Base-by-base conservation (phyloP, 2,888 invertebrate species). In the Criorhina ranunculi region DNA sequence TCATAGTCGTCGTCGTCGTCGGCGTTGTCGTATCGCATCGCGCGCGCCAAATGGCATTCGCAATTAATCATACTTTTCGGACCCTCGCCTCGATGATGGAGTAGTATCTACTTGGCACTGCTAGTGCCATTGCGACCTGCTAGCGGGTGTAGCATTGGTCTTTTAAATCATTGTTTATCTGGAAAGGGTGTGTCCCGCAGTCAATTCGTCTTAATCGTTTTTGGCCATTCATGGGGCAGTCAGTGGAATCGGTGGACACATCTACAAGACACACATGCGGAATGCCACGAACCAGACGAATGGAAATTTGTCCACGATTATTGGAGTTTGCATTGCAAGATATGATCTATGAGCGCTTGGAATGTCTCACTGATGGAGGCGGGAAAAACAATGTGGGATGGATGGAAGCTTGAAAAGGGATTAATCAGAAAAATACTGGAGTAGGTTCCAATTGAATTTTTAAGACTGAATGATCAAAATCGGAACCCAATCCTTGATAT, bases 11-110 rank as follows among this genome's bases (percentile, higher is more conserved):
- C 24, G n/a, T 35, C 49, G 46, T 70, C 46, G 70, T 24, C 24
- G 24, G 24, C 53, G 66, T 70, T 29, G 59, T 69, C 75, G 78
- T 42, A 83, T 83, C 67, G 69, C 73, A 83, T 79, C 72, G 75
- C 81, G 62, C 81, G 66, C 76, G 80, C 85, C 75, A 76, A 85
- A 80, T 85, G 85, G 70, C 75, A 80, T 19, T 70, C 57, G 80
- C 70, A 69, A 85, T 85, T 85, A 85, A 85, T 85, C 85, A 85
- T 85, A 85, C 85, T 73, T 85, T 80, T 85, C 69, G 80, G 85
- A 70, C 73, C 83, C 40, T 70, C 75, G 15, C 83, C 40, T 70
- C 75, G 15, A 51, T 82, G 82, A 85, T 80, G 69, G 75, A 80
- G 70, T 70, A 62, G 29, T 12, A 17, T 33, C 40, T 51, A 37